Percentiles rank a stretch among this genome's conserved stretches.
phyloP scores from a whole-genome alignment of 1,140 invertebrate species.

The Lerema accius region DNA sequence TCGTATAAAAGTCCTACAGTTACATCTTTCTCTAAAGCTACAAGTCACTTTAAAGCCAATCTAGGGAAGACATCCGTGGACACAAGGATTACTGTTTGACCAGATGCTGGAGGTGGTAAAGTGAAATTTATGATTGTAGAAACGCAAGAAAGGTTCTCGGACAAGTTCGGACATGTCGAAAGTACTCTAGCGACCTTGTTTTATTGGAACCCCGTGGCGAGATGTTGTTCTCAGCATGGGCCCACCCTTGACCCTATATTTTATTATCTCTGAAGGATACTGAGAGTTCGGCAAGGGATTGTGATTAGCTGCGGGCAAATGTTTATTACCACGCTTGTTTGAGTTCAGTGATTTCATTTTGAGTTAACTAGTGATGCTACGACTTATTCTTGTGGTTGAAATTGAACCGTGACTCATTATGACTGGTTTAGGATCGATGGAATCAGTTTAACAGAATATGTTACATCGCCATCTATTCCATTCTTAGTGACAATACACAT shows the following conservation, averaged over 20 bases:
- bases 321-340: too few species aligned
- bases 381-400: too few species aligned
- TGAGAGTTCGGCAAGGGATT: slow-evolving; percentile 10
- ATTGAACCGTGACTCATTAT: too few species aligned
- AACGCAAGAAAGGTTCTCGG: neutral
- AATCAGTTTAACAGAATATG: too few species aligned
- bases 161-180: neutral
- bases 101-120: neutral
- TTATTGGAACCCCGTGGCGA: slow-evolving; percentile 23
- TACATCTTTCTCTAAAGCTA: neutral
- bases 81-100: neutral
- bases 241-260: slow-evolving; percentile 25
- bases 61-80: neutral
- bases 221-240: slow-evolving; percentile 12
- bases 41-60: neutral
- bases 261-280: slow-evolving; percentile 8
- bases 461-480: too few species aligned
- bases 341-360: too few species aligned
- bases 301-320: neutral
- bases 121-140: neutral
- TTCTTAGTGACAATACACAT: too few species aligned
- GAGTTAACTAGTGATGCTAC: too few species aligned
- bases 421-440: too few species aligned
- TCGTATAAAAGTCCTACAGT: too few species aligned
- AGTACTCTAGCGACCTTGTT: slow-evolving; percentile 20